Evolutionary conservation across 2,888 invertebrate species (phyloP).

Genomic region (Lutraria lutraria): DNA sequence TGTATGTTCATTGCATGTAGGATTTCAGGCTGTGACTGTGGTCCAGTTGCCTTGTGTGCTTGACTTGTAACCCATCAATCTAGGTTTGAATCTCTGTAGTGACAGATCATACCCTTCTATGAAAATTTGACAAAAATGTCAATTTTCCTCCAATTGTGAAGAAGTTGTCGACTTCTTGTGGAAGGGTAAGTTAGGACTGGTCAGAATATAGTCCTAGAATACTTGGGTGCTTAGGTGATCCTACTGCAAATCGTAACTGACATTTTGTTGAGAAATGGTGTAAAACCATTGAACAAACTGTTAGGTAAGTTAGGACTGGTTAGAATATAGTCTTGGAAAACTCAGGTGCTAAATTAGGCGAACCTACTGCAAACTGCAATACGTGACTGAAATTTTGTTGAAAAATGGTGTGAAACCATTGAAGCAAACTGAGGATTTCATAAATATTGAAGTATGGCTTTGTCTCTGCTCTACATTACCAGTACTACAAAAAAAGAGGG

Average conservation of each 20-base stretch:
- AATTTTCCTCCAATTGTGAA: neutral
- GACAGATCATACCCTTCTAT: neutral
- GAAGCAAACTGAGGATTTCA: too few species aligned
- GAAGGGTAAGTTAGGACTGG: neutral
- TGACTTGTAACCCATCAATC: too few species aligned
- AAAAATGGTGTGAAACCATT: neutral
- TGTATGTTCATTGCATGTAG: too few species aligned
- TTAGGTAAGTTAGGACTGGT: neutral
- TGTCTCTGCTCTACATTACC: too few species aligned
- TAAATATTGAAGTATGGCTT: too few species aligned
- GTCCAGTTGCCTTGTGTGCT: too few species aligned
- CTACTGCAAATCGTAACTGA: neutral
- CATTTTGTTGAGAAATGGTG: neutral
- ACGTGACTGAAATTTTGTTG: neutral
- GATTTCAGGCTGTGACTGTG: too few species aligned
- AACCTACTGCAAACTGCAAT: neutral
- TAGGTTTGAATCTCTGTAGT: too few species aligned
- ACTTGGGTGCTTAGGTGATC: neutral
- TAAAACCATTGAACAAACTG: too few species aligned
- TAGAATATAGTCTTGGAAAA: neutral
- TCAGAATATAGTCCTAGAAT: neutral
- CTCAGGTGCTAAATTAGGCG: neutral
- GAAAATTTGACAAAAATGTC: neutral
- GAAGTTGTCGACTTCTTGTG: neutral
- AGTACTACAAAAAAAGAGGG: neutral